Percentiles rank a stretch among this genome's conserved stretches.
These are phyloP conservation scores for Cotesia typhae DNA, from an alignment of 1,140 invertebrate genomes.

Conservation along the genomic window DNA sequence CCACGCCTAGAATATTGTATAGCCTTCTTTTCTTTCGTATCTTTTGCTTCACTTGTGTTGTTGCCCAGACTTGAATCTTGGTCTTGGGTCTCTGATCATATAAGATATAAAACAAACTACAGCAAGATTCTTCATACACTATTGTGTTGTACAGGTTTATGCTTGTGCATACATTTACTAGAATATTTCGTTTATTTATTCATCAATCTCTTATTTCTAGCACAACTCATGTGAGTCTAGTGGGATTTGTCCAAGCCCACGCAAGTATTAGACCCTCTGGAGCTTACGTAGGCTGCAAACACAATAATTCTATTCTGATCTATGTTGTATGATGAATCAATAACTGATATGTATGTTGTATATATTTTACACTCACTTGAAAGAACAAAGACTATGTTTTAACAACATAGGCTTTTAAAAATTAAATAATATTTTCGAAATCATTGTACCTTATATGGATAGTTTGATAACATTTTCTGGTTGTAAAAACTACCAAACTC, in stretches of 20 bases:
- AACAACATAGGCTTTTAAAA: neutral
- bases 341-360: neutral
- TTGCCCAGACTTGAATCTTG: constrained; percentile 15
- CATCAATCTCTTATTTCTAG: neutral
- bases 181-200: too few species aligned
- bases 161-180: too few species aligned
- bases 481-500: neutral
- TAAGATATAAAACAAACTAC: neutral
- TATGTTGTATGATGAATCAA: constrained; percentile 19
- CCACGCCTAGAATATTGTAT: constrained; percentile 53
- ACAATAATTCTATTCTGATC: neutral
- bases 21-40: constrained; percentile 58
- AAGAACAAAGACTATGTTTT: neutral
- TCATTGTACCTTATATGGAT: neutral
- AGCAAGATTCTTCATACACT: neutral
- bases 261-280: neutral
- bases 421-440: neutral
- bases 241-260: constrained; percentile 4
- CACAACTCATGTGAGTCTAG: neutral
- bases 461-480: neutral
- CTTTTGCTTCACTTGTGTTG: constrained; percentile 35
- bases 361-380: neutral
- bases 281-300: neutral
- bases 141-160: too few species aligned
- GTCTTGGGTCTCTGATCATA: neutral